Percentiles rank a stretch among this genome's conserved stretches.
phyloP scores from a whole-genome alignment of 2,797 vertebrate genomes.

The Mus spretus region DNA sequence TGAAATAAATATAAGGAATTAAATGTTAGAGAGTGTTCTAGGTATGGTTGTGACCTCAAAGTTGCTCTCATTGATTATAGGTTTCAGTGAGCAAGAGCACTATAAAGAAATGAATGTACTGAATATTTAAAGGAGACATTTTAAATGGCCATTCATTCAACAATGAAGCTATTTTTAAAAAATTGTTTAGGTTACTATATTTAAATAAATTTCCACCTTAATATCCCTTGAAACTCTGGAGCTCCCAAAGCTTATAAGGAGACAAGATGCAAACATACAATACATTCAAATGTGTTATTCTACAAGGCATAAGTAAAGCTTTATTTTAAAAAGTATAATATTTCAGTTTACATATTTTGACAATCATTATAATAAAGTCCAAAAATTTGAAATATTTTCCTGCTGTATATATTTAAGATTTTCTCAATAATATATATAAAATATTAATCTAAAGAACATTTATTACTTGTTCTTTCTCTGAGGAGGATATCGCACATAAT shows the following conservation, averaged over 20 bases:
- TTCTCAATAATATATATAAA: not conserved
- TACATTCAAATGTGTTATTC: not conserved
- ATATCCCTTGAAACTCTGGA: not conserved
- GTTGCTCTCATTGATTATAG: not conserved
- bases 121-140: not conserved
- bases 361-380: not conserved
- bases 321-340: constrained; percentile 12
- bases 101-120: not conserved
- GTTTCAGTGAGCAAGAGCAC: not conserved
- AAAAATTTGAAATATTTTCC: not conserved
- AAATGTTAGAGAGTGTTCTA: not conserved
- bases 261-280: not conserved
- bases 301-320: constrained; percentile 25
- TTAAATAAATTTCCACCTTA: constrained; percentile 66
- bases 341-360: not conserved
- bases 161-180: not conserved
- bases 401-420: not conserved
- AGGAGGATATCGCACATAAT: not conserved
- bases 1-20: constrained; percentile 51
- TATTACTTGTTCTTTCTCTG: not conserved
- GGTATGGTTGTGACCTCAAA: not conserved
- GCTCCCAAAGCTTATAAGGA: not conserved
- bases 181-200: not conserved
- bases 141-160: not conserved
- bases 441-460: not conserved